Percentiles rank a stretch among this genome's conserved stretches.
These are phyloP conservation scores for Phalanger gymnotis DNA, from an alignment of 2,797 vertebrate species.

Conservation along the genomic window DNA sequence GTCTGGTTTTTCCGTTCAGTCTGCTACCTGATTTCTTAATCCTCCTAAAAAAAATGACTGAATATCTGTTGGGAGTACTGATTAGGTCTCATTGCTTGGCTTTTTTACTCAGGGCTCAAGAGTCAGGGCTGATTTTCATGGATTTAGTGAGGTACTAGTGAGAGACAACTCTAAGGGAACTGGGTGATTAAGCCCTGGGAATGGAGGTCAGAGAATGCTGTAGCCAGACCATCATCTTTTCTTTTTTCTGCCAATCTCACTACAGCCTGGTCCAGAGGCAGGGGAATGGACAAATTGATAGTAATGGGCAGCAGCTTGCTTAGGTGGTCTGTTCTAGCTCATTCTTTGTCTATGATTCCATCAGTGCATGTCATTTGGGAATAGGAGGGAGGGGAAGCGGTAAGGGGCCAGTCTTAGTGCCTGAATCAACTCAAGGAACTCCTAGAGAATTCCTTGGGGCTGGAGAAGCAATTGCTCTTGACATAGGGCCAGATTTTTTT, in stretches of 20 bases:
- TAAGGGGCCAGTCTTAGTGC: neutral
- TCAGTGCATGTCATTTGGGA: neutral
- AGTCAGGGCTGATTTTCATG: neutral
- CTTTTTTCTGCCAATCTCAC: neutral
- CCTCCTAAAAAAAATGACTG: neutral
- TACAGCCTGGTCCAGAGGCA: neutral
- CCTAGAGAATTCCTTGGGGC: neutral
- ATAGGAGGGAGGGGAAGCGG: neutral
- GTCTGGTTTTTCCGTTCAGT: conserved; percentile 23
- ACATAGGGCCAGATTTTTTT: neutral
- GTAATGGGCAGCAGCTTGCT: neutral
- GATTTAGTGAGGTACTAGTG: neutral
- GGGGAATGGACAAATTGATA: neutral
- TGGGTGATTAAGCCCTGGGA: neutral
- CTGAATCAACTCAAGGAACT: neutral
- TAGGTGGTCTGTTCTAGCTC: neutral
- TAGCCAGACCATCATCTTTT: neutral
- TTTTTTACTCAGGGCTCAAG: neutral
- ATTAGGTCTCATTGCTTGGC: neutral
- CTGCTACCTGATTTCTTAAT: conserved; percentile 33
- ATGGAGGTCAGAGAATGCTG: neutral
- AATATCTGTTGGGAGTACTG: neutral
- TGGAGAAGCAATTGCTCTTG: neutral
- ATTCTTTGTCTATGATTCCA: neutral
- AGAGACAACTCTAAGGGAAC: neutral